These are phyloP conservation scores for Pseudochirops corinnae DNA, from an alignment of 2,797 vertebrate genomes.

Conservation along the genomic window DNA sequence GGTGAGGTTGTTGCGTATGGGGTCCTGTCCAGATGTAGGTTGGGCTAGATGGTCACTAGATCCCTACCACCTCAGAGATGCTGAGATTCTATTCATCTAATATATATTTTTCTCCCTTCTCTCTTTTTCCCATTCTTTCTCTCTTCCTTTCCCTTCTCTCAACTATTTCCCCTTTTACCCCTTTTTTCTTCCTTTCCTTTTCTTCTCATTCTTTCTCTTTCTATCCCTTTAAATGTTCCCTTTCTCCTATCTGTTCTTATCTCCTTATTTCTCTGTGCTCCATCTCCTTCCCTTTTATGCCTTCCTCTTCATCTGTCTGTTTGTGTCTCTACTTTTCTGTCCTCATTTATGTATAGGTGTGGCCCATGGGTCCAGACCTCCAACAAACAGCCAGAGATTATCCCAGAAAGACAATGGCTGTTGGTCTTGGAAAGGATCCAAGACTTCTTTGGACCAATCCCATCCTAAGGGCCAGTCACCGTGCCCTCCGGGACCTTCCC, in stretches of 20 bases:
- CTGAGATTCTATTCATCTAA: neutral
- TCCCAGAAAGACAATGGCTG: constrained; percentile 25
- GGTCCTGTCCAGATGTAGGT: neutral
- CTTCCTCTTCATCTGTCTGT: neutral
- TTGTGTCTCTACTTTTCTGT: neutral
- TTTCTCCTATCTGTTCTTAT: neutral
- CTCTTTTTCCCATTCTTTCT: neutral
- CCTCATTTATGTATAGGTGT: constrained; percentile 29
- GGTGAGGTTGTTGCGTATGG: neutral
- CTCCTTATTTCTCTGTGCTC: neutral
- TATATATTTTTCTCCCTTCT: neutral
- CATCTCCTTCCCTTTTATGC: neutral
- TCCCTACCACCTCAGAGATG: neutral
- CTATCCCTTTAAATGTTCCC: rapidly evolving
- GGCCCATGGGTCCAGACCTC: constrained; percentile 39
- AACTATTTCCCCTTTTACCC: neutral
- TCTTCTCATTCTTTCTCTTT: neutral
- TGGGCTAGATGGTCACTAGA: neutral
- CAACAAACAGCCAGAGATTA: neutral
- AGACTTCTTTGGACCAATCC: constrained; percentile 5
- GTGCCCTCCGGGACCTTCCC: constrained; percentile 4
- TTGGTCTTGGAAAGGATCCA: neutral
- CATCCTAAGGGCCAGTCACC: constrained; percentile 41
- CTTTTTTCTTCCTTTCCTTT: neutral
- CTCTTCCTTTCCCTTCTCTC: neutral